Percentiles rank a stretch among this genome's conserved stretches.
Conservation (phyloP, 2,113 vertebrate genomes). For the Lampris megalopsis region DNA sequence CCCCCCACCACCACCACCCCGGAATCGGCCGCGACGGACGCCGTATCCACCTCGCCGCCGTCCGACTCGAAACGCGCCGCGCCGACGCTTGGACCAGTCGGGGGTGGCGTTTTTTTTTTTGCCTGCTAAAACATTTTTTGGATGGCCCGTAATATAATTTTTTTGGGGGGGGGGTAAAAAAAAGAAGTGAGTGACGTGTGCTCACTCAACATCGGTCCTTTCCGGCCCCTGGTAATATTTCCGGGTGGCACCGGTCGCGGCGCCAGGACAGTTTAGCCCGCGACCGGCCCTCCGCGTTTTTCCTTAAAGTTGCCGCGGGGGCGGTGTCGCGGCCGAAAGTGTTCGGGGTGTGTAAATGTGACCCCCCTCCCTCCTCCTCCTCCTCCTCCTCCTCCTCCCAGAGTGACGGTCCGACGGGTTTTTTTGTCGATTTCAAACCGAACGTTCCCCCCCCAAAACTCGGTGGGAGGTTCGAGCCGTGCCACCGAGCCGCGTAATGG, state of each 20-base stretch:
- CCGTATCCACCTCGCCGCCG: conserved; percentile 40
- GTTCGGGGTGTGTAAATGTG: no score
- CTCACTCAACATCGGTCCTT: conserved; percentile 82
- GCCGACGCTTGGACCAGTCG: conserved; percentile 30
- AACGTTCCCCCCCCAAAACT: neutral
- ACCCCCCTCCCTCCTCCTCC: no score
- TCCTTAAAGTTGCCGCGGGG: no score
- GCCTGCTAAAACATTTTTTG: conserved; percentile 69
- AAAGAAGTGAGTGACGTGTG: conserved; percentile 82
- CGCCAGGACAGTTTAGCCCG: conserved; percentile 46
- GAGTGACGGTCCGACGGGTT: neutral
- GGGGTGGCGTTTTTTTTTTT: conserved; percentile 26
- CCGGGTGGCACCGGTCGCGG: conserved; percentile 76
- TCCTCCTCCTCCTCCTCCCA: no score
- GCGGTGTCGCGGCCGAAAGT: no score
- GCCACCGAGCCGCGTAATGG: conserved; percentile 40
- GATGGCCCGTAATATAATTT: conserved; percentile 73
- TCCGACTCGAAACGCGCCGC: conserved; percentile 21
- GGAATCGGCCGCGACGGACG: conserved; percentile 51
- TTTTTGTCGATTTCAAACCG: no score
- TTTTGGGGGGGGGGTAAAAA: conserved; percentile 53
- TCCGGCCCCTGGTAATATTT: conserved; percentile 82
- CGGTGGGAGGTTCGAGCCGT: conserved; percentile 42
- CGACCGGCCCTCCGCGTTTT: no score
- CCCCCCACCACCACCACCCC: neutral